These are phyloP conservation scores for Bagarius yarrelli DNA, from an alignment of 2,113 vertebrate species.

Conservation along the genomic window DNA sequence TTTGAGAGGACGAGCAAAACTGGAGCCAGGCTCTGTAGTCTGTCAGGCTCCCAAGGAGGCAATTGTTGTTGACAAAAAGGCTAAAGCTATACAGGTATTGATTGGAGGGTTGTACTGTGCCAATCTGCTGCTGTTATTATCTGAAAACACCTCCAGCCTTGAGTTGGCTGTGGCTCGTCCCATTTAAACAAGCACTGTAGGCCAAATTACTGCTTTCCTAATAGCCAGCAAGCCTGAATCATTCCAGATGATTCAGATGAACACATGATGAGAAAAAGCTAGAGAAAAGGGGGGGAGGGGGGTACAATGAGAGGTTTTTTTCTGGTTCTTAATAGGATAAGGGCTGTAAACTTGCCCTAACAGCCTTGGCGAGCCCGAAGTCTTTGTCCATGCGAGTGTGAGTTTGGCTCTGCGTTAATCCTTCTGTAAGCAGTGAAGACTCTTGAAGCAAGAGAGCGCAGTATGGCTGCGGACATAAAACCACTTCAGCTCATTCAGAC, in stretches of 20 bases:
- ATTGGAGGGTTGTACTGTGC: slow-evolving; percentile 33
- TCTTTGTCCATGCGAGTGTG: slow-evolving; percentile 5
- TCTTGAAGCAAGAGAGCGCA: slow-evolving; percentile 28
- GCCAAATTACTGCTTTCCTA: slow-evolving; percentile 19
- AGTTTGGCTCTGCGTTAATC: slow-evolving; percentile 45
- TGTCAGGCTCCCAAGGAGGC: slow-evolving; percentile 31
- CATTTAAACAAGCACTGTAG: slow-evolving; percentile 38
- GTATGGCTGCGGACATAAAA: slow-evolving; percentile 41
- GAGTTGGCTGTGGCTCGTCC: not conserved
- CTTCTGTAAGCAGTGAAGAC: slow-evolving; percentile 35
- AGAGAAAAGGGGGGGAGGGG: not conserved
- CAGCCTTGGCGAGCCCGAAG: not conserved
- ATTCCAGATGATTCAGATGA: slow-evolving; percentile 11
- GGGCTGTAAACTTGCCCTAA: not conserved
- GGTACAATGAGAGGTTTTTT: not conserved
- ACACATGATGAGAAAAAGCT: slow-evolving; percentile 1
- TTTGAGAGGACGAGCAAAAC: slow-evolving; percentile 11
- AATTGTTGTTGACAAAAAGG: slow-evolving; percentile 33
- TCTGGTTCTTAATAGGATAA: slow-evolving; percentile 10
- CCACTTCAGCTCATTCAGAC: slow-evolving; percentile 48
- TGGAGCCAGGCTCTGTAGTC: slow-evolving; percentile 23
- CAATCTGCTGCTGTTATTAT: slow-evolving; percentile 47
- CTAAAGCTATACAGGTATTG: slow-evolving; percentile 46
- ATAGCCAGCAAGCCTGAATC: slow-evolving; percentile 19
- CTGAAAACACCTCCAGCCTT: slow-evolving; percentile 30